Evolutionary conservation across 1,140 invertebrate species (phyloP).

Genomic region (Leptinotarsa lineolata): DNA sequence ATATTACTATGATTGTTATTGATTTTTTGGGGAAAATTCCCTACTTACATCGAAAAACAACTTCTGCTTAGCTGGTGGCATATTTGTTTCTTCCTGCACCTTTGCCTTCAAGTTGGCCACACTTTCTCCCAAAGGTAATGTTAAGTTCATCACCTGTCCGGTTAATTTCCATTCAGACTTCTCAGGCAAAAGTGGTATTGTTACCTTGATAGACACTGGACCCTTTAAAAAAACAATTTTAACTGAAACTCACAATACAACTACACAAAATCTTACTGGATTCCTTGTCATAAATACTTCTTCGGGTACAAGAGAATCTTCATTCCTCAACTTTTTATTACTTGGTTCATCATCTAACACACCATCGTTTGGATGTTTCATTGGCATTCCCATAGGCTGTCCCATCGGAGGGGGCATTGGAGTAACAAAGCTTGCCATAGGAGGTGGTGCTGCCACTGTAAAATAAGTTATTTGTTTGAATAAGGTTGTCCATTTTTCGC

Average conservation of each 20-base stretch:
- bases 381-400: slow-evolving; percentile 55
- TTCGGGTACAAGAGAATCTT: slow-evolving; percentile 92
- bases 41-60: slow-evolving; percentile 80
- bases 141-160: slow-evolving; percentile 84
- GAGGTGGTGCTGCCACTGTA: slow-evolving; percentile 57
- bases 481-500: not conserved
- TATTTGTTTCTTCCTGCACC: slow-evolving; percentile 85
- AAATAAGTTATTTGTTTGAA: slow-evolving; percentile 13
- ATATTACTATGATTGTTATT: not conserved
- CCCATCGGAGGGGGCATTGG: slow-evolving; percentile 56
- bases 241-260: not conserved
- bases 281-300: slow-evolving; percentile 76
- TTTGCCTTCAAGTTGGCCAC: slow-evolving; percentile 87
- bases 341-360: slow-evolving; percentile 80
- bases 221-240: slow-evolving; percentile 53
- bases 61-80: slow-evolving; percentile 98
- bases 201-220: slow-evolving; percentile 77
- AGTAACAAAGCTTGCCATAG: slow-evolving; percentile 58
- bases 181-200: slow-evolving; percentile 81
- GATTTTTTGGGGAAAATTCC: not conserved
- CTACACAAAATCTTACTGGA: slow-evolving; percentile 38
- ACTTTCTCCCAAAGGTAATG: slow-evolving; percentile 78
- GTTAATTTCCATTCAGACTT: slow-evolving; percentile 96
- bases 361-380: slow-evolving; percentile 59
- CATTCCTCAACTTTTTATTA: slow-evolving; percentile 86